Base-by-base conservation (phyloP, 2,797 vertebrate genomes). In the Vultur gryphus region DNA sequence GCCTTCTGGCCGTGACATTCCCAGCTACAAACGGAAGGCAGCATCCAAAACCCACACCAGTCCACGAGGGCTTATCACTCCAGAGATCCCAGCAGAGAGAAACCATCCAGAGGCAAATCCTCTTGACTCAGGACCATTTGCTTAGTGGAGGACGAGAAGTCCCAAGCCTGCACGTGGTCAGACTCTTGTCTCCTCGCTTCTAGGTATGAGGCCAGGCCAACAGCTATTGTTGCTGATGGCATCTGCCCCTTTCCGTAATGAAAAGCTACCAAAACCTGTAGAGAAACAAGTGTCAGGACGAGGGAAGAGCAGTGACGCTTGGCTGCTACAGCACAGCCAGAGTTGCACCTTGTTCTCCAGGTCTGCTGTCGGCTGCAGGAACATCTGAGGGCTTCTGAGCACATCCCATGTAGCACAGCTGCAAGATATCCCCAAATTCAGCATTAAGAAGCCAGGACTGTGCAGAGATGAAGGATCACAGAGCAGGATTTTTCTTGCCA, bases 161-260 rank as follows among this genome's bases (percentile, higher is more conserved):
- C 37, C 39, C 64, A 78, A 16, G 16, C 10, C 55, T 1, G n/a
- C 39, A 13, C 16, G 1, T 0, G 8, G 26, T 4, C 77, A 16
- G 29, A 20, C 19, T 48, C 23, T 3, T 8, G 8, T 4, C 46
- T 78, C 31, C 70, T 29, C 16, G 0, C 4, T 16, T 25, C 39
- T 2, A 39, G 55, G 31, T 4, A 23, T 1, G 0, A 19, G 67
- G 75, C 19, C 17, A 35, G 44, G 31, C 85, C 93, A 33, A 14
- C 18, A 31, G 55, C 8, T n/a, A 5, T 9, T 0, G 17, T 1
- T 3, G 82, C 5, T 19, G 55, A 19, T 0, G 1, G 46, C 46
- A 43, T 24, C 55, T 6, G 10, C 11, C 13, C 51, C 26, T 24
- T 39, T 10, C 39, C 3, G 49, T 2, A 33, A 39, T 0, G 6